These are phyloP conservation scores for Pelvicachromis taeniatus DNA, from an alignment of 2,113 vertebrate species.

Conservation along the genomic window DNA sequence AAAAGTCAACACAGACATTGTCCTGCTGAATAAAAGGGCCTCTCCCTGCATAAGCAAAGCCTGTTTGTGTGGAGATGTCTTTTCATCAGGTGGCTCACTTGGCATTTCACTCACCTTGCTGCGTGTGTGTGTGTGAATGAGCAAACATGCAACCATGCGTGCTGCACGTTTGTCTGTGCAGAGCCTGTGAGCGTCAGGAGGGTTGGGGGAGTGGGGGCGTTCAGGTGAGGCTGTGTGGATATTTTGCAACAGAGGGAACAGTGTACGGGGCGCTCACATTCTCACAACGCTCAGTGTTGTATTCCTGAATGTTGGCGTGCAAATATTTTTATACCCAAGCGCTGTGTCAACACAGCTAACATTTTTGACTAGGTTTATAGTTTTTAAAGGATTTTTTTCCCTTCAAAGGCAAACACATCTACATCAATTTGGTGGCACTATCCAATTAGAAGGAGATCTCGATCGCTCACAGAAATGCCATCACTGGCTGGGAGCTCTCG, in stretches of 20 bases:
- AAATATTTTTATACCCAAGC: conserved; percentile 74
- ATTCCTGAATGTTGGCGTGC: conserved; percentile 56
- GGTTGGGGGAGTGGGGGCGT: background rate
- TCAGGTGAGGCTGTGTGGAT: conserved; percentile 62
- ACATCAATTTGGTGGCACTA: conserved; percentile 59
- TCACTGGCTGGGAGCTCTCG: background rate
- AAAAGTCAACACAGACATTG: conserved; percentile 76
- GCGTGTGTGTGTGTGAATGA: conserved; percentile 1
- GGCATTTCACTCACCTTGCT: conserved; percentile 60
- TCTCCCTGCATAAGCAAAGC: conserved; percentile 71
- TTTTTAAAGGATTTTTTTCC: conserved; percentile 59
- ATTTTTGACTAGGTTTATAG: conserved; percentile 66
- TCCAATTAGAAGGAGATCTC: conserved; percentile 57
- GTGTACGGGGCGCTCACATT: conserved; percentile 62
- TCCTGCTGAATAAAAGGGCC: conserved; percentile 66
- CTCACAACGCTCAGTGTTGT: conserved; percentile 68
- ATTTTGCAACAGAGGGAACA: conserved; percentile 72
- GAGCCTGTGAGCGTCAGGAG: conserved; percentile 16
- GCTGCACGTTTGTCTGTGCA: conserved; percentile 30
- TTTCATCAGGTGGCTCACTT: conserved; percentile 68
- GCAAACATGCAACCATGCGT: conserved; percentile 37
- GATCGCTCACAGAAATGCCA: conserved; percentile 33
- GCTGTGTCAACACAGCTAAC: conserved; percentile 67
- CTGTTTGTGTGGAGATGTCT: conserved; percentile 65
- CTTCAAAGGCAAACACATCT: conserved; percentile 66